Conservation (phyloP, 2,888 invertebrate genomes). For the Spodoptera littoralis region DNA sequence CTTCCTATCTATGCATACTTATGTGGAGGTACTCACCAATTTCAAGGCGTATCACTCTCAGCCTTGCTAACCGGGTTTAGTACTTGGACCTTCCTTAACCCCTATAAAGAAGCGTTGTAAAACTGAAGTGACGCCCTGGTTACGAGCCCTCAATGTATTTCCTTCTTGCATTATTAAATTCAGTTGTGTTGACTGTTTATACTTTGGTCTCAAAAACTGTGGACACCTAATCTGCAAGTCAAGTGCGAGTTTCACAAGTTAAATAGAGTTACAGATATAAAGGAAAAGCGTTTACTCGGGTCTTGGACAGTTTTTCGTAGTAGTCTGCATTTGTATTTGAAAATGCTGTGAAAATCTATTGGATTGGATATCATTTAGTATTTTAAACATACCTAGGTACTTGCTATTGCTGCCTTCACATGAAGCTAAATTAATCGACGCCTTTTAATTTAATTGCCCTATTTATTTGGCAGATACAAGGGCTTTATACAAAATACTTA, state of each 20-base stretch:
- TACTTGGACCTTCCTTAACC: slow-evolving; percentile 32
- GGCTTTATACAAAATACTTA: slow-evolving; percentile 2
- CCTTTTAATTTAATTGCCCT: too few relatives aligned
- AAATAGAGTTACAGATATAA: neutral
- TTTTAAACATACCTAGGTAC: neutral
- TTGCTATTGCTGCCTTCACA: too few relatives aligned
- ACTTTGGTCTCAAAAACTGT: slow-evolving; percentile 8
- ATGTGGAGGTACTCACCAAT: slow-evolving; percentile 37
- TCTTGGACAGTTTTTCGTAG: too few relatives aligned
- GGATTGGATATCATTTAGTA: too few relatives aligned
- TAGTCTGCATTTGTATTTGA: too few relatives aligned
- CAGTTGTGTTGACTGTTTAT: slow-evolving; percentile 21
- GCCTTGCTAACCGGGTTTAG: slow-evolving; percentile 28
- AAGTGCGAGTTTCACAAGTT: slow-evolving; percentile 5
- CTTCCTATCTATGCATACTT: slow-evolving; percentile 24
- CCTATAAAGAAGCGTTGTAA: slow-evolving; percentile 37
- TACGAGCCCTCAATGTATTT: slow-evolving; percentile 42
- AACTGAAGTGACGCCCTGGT: slow-evolving; percentile 47
- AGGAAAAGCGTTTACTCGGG: too few relatives aligned
- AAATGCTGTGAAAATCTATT: too few relatives aligned
- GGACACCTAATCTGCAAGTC: slow-evolving; percentile 12
- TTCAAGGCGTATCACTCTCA: slow-evolving; percentile 24
- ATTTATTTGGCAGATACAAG: too few relatives aligned
- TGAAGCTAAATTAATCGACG: too few relatives aligned
- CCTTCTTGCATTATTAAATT: slow-evolving; percentile 38